Evolutionary conservation across 2,113 vertebrate species (phyloP).

Genomic region (Heterotilapia buettikoferi): DNA sequence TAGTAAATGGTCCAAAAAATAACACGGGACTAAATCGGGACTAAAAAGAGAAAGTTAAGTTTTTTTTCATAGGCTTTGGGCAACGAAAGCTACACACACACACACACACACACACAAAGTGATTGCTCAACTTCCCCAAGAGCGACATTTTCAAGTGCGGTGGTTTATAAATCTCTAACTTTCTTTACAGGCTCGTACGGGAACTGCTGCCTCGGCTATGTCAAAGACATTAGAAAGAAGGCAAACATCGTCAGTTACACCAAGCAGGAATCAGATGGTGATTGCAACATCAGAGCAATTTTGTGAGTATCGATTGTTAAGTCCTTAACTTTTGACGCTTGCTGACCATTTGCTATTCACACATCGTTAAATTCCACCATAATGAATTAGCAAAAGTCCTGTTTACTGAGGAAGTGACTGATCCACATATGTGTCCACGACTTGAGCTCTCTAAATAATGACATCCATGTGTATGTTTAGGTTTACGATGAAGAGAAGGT

Average conservation of each 20-base stretch:
- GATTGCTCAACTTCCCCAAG: background rate
- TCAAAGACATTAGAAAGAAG: fast-evolving
- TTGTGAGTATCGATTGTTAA: slow-evolving; percentile 57
- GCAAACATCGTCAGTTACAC: slow-evolving; percentile 21
- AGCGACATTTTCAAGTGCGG: background rate
- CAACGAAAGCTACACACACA: background rate
- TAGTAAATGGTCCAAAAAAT: background rate
- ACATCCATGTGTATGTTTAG: background rate
- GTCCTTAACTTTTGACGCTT: background rate
- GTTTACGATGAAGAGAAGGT: slow-evolving; percentile 7
- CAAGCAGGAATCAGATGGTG: slow-evolving; percentile 69
- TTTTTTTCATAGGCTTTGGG: background rate
- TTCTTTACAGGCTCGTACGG: slow-evolving; percentile 55
- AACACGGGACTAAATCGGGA: background rate
- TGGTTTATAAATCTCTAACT: background rate
- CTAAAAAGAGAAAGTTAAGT: background rate
- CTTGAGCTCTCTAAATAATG: background rate
- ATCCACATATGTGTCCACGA: too few relatives aligned
- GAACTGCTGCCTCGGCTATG: slow-evolving; percentile 67
- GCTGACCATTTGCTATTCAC: background rate
- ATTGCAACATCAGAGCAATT: slow-evolving; percentile 70
- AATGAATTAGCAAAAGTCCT: background rate
- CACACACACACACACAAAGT: background rate
- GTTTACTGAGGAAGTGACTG: background rate
- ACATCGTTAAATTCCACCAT: background rate